Evolutionary conservation across 2,888 invertebrate species (phyloP).

Genomic region (Galerucella calmariensis): DNA sequence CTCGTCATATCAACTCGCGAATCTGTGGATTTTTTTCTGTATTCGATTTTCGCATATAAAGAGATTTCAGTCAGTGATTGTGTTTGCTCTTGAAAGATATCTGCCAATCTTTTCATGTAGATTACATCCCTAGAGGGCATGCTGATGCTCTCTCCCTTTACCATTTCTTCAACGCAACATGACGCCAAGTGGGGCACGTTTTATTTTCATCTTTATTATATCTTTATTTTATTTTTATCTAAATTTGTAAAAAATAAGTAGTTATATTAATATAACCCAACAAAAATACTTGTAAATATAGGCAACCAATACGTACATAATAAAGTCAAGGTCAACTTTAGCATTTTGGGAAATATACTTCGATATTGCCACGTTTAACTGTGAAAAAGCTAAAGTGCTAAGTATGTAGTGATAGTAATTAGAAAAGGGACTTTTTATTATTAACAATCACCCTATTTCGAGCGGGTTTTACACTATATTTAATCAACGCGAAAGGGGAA

Average conservation of each 20-base stretch:
- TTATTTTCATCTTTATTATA: not conserved
- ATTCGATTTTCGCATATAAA: constrained; percentile 34
- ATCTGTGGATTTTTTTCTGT: constrained; percentile 28
- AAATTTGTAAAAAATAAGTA: no score
- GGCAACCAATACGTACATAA: no score
- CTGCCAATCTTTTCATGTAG: constrained; percentile 58
- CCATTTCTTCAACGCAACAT: constrained; percentile 5
- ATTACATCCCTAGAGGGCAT: constrained; percentile 43
- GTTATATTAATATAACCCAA: no score
- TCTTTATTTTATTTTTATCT: not conserved
- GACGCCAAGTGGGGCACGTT: not conserved
- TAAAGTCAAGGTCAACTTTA: no score
- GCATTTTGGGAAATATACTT: no score
- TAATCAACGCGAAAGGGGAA: constrained; percentile 57
- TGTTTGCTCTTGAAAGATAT: constrained; percentile 62
- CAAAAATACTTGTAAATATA: no score
- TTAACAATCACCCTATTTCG: constrained; percentile 36
- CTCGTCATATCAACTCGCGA: constrained; percentile 25
- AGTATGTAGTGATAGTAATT: no score
- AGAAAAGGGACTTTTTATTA: no score
- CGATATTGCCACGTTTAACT: no score
- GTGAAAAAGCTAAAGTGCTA: no score
- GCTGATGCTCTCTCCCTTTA: constrained; percentile 11
- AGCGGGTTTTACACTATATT: constrained; percentile 59
- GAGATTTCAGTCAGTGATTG: constrained; percentile 48